Conservation (phyloP, 2,888 invertebrate genomes). For the Eremobia ochroleuca region DNA sequence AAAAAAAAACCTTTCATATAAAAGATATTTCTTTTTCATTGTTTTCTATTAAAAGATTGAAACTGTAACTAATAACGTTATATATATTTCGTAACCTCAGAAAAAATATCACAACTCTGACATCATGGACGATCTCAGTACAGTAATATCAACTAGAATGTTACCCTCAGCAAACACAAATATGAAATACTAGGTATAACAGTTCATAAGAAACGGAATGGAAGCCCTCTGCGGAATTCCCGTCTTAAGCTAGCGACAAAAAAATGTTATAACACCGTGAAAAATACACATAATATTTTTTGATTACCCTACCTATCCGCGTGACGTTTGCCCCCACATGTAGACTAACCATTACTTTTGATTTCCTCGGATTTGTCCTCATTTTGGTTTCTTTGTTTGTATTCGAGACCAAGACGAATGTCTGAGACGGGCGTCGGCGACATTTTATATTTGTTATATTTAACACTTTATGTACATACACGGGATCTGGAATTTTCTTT, state of each 20-base stretch:
- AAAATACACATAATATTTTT: slow-evolving; percentile 63
- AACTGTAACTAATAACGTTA: too few relatives aligned
- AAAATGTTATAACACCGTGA: slow-evolving; percentile 46
- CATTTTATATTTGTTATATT: slow-evolving; percentile 43
- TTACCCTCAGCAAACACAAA: background rate
- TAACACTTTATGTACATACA: slow-evolving; percentile 27
- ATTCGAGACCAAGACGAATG: slow-evolving; percentile 36
- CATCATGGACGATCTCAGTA: background rate
- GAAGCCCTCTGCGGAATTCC: slow-evolving; percentile 18
- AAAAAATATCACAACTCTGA: background rate
- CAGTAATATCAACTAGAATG: slow-evolving; percentile 2
- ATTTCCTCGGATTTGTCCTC: slow-evolving; percentile 52
- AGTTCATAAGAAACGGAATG: slow-evolving; percentile 35
- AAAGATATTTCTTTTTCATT: too few relatives aligned
- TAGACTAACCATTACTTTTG: slow-evolving; percentile 45
- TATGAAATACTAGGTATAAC: slow-evolving; percentile 12
- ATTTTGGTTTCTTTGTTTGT: slow-evolving; percentile 49
- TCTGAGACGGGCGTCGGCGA: slow-evolving; percentile 12
- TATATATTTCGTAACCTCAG: background rate
- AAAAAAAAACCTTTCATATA: slow-evolving; percentile 58
- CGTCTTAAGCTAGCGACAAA: slow-evolving; percentile 40
- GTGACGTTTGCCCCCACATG: slow-evolving; percentile 28
- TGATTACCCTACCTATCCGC: slow-evolving; percentile 52
- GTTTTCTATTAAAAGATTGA: too few relatives aligned
- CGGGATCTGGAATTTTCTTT: slow-evolving; percentile 1